A percentile compares a stretch with the other conserved stretches of the same genome.
Evolutionary conservation across 2,113 vertebrate species (phyloP).

Genomic region (Podilymbus podiceps): DNA sequence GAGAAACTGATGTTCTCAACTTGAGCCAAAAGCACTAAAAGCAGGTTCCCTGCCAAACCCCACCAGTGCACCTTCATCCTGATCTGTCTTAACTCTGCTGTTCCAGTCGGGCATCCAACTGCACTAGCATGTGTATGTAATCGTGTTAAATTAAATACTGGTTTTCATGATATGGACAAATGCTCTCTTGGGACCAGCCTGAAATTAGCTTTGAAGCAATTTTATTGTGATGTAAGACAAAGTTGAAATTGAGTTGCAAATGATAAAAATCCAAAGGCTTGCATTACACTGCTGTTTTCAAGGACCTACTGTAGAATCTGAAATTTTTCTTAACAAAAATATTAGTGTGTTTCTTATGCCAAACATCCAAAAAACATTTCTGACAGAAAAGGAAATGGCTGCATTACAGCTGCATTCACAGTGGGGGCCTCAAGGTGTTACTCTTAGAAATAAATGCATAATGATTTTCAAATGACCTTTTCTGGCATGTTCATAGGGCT

Average conservation of each 20-base stretch:
- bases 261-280: conserved; percentile 9
- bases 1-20: conserved; percentile 26
- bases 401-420: background rate
- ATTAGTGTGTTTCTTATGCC: background rate
- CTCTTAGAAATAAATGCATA: conserved; percentile 21
- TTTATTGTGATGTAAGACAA: conserved; percentile 10
- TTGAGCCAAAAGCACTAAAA: conserved; percentile 54
- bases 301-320: background rate
- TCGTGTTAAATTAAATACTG: background rate
- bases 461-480: conserved; percentile 42
- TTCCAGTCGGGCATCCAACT: background rate
- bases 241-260: conserved; percentile 9
- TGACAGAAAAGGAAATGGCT: conserved; percentile 23
- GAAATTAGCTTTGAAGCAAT: conserved; percentile 43
- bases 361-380: background rate
- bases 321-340: background rate
- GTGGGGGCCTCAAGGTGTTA: conserved; percentile 30
- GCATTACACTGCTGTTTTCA: background rate
- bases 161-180: background rate
- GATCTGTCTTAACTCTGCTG: conserved; percentile 5
- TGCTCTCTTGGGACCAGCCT: background rate
- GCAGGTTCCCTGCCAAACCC: conserved; percentile 49
- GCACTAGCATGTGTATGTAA: background rate
- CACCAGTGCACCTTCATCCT: conserved; percentile 49
- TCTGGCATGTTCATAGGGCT: background rate